Base-by-base conservation (phyloP, 2,888 invertebrate species). In the Conistra vaccinii region DNA sequence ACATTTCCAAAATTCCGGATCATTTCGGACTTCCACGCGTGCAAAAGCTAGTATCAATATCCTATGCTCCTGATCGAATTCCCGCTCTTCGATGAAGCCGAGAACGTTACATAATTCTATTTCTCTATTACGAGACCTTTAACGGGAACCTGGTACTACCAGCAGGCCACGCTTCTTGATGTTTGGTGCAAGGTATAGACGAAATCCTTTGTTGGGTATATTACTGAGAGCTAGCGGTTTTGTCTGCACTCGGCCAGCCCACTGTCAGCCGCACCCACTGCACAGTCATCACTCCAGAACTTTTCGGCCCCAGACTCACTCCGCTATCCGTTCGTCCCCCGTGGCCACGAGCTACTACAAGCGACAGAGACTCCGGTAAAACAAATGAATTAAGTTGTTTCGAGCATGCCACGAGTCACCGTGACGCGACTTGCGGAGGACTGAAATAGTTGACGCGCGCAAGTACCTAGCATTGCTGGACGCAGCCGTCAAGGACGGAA, bases 61-160 rank as follows among this genome's bases (percentile, higher is more conserved):
- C 10, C 5, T 39, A 42, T 17, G 48, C 26, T 71, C 23, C 20
- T 67, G 74, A 83, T 78, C 69, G 42, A 74, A 75, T 82, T 78
- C 69, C 42, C 57, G 14, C 20, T 4, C 60, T 45, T 42, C 48
- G 66, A 69, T 60, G 65, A 35, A 45, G n/a, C 60, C 70, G 45
- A 29, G 67, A 55, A 58, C 67, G 72, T 68, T 70, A 73, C 60
- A 51, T 76, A 74, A 84, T 73, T 73, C 48, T 73, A 81, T 83
- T 73, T 58, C 65, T 80, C 61, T 66, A 78, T 78, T 76, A 77
- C n/a, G 58, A 48, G 60, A 39, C 63, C 45, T 79, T 72, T 79
- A 75, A 84, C 73, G 39, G 62, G 57, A 72, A 32, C 73, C 63
- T 74, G 73, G 80, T 68, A 76, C 74, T 71, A 70, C 62, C 69